These are phyloP conservation scores for Macrostomum lignano DNA, from an alignment of 1,140 invertebrate genomes.

Conservation along the genomic window DNA sequence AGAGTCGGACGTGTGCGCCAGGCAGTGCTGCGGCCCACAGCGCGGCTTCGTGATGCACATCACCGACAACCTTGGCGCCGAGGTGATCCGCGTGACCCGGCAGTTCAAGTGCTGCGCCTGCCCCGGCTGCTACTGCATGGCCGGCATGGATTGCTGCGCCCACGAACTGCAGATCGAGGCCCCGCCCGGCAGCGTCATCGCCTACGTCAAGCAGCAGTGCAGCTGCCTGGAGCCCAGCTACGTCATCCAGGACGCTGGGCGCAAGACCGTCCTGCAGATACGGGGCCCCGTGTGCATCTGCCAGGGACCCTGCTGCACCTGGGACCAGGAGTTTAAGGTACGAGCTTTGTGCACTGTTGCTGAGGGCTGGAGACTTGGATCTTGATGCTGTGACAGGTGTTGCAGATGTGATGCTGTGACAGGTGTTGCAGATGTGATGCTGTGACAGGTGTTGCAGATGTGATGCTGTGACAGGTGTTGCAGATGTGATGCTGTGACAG, in stretches of 20 bases:
- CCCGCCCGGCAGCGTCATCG: constrained; percentile 12
- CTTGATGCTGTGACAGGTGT: too few species aligned
- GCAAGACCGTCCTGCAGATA: constrained; percentile 11
- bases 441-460: too few species aligned
- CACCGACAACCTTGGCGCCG: constrained; percentile 42
- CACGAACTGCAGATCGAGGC: constrained; percentile 12
- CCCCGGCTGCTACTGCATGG: constrained; percentile 13
- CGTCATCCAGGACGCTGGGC: constrained; percentile 11
- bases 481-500: too few species aligned
- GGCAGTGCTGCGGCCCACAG: constrained; percentile 44
- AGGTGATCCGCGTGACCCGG: constrained; percentile 24
- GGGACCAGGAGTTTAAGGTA: constrained; percentile 14
- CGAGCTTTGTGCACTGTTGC: too few species aligned
- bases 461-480: too few species aligned
- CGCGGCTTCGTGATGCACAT: constrained; percentile 58
- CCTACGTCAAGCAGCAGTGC: constrained; percentile 13
- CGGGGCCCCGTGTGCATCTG: constrained; percentile 14
- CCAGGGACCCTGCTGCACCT: constrained; percentile 12
- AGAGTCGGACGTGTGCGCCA: constrained; percentile 45
- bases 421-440: too few species aligned
- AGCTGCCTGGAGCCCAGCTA: constrained; percentile 14
- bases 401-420: background rate
- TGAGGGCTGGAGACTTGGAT: too few species aligned
- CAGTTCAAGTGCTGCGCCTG: constrained; percentile 12
- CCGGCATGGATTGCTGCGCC: constrained; percentile 10